A percentile compares a stretch with the other conserved stretches of the same genome.
These are phyloP conservation scores for Emydoidea blandingii DNA, from an alignment of 2,797 vertebrate species.

Conservation along the genomic window DNA sequence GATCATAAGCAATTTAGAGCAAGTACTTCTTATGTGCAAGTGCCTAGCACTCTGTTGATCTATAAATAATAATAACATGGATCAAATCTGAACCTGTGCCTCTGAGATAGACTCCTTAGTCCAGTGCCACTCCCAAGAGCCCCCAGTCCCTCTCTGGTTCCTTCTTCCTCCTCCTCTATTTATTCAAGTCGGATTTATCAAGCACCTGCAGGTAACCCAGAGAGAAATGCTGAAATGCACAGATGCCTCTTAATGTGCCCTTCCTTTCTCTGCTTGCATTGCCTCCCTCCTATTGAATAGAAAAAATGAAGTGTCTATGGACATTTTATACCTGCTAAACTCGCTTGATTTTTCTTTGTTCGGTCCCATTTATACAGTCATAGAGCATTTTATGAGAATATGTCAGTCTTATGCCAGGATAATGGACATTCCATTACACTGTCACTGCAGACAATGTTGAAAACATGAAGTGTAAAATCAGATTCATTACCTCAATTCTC, in stretches of 20 bases:
- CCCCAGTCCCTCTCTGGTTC: not conserved
- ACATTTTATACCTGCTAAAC: not conserved
- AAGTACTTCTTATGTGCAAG: not conserved
- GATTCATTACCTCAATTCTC: conserved; percentile 70
- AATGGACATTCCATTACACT: conserved; percentile 67
- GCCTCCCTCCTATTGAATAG: conserved; percentile 40
- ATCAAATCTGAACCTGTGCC: not conserved
- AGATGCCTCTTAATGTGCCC: conserved; percentile 14
- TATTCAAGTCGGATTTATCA: conserved; percentile 33
- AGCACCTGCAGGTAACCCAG: conserved; percentile 41
- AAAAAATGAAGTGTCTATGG: conserved; percentile 1
- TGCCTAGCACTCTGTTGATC: not conserved
- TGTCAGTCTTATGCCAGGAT: conserved; percentile 12
- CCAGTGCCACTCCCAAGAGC: not conserved
- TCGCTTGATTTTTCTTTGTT: conserved; percentile 29
- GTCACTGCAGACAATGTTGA: conserved; percentile 35
- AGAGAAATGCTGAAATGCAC: conserved; percentile 53
- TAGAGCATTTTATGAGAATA: conserved; percentile 49
- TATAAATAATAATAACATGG: not conserved
- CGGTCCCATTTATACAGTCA: conserved; percentile 10
- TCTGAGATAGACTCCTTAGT: not conserved
- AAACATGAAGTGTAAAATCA: conserved; percentile 70
- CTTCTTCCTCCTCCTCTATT: conserved; percentile 33
- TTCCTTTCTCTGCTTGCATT: conserved; percentile 25
- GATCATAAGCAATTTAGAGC: not conserved